These are phyloP conservation scores for Ptychadena robeensis DNA, from an alignment of 2,797 vertebrate genomes.

Conservation along the genomic window DNA sequence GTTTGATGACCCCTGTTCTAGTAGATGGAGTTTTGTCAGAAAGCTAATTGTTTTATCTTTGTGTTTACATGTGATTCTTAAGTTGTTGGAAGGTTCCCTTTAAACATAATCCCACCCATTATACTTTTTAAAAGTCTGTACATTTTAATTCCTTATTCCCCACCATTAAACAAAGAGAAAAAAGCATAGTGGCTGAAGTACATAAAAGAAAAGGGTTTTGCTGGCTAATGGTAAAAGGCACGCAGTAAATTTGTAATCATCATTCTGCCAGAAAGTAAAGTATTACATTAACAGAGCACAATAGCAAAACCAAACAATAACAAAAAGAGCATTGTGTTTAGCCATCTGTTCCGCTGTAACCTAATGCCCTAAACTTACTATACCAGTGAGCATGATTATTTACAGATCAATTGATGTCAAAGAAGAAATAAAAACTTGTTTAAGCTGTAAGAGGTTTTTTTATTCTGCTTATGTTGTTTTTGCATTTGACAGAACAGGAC, in stretches of 20 bases:
- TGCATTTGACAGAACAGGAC: constrained; percentile 27
- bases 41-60: no score
- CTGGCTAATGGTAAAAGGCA: constrained; percentile 18
- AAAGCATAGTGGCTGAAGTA: neutral
- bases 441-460: constrained; percentile 24
- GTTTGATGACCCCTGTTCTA: no score
- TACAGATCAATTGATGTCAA: constrained; percentile 31
- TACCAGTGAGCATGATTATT: constrained; percentile 39
- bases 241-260: constrained; percentile 34
- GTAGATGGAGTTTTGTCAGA: no score
- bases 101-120: no score
- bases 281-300: constrained; percentile 31
- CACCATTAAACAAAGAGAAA: neutral
- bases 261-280: constrained; percentile 24
- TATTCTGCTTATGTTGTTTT: constrained; percentile 34
- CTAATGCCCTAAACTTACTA: constrained; percentile 27
- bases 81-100: no score
- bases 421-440: constrained; percentile 29
- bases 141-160: neutral
- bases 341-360: constrained; percentile 42
- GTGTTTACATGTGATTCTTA: no score
- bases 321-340: constrained; percentile 40
- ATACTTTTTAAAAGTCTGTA: neutral
- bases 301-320: constrained; percentile 43
- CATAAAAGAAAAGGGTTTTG: neutral